Conservation (phyloP, 2,888 invertebrate genomes). For the Carabus problematicus region DNA sequence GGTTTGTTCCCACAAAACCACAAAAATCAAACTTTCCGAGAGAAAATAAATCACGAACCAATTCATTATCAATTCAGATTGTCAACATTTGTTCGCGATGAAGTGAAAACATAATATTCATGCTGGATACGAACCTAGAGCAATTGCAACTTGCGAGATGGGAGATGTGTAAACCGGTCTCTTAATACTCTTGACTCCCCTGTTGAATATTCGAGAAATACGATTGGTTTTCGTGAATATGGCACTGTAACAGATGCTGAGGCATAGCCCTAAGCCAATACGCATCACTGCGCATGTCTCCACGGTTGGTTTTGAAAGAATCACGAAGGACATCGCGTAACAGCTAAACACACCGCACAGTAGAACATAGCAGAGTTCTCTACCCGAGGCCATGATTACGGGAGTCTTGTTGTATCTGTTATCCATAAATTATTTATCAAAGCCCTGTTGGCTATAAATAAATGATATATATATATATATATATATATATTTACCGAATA, state of each 20-base stretch:
- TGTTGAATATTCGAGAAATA: slow-evolving; percentile 75
- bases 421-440: no score
- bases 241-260: slow-evolving; percentile 78
- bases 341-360: slow-evolving; percentile 74
- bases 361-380: slow-evolving; percentile 79
- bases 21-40: no score
- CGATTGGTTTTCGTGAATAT: slow-evolving; percentile 79
- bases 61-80: no score
- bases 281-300: slow-evolving; percentile 70
- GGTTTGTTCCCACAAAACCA: no score
- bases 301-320: slow-evolving; percentile 71
- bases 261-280: slow-evolving; percentile 74
- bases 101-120: no score
- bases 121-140: slow-evolving; percentile 62
- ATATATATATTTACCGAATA: slow-evolving; percentile 63
- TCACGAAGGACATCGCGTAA: slow-evolving; percentile 71
- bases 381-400: slow-evolving; percentile 78
- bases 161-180: slow-evolving; percentile 79
- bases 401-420: slow-evolving; percentile 63
- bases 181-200: slow-evolving; percentile 73
- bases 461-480: no score
- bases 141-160: slow-evolving; percentile 75
- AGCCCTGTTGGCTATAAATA: no score
- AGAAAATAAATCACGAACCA: no score
- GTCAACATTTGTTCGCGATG: no score